These are phyloP conservation scores for Psilopogon haemacephalus DNA, from an alignment of 2,113 vertebrate genomes.

Conservation along the genomic window DNA sequence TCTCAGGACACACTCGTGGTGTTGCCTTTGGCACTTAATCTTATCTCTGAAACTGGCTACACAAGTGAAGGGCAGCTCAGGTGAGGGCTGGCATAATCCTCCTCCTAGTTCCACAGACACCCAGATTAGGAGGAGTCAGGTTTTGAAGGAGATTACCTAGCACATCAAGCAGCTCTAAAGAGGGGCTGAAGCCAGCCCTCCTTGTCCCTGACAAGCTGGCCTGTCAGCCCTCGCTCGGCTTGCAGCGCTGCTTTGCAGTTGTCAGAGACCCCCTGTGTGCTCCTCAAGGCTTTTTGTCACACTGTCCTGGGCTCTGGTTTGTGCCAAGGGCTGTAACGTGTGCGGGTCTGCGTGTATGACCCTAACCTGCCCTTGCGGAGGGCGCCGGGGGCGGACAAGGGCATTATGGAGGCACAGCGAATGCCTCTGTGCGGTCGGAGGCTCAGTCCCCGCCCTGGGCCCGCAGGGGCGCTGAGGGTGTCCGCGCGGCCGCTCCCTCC, in stretches of 20 bases:
- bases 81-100: background rate
- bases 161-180: fast-evolving
- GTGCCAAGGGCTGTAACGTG: too few species aligned
- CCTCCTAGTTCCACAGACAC: too few species aligned
- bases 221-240: background rate
- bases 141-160: too few species aligned
- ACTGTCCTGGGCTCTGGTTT: fast-evolving
- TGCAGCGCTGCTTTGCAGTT: background rate
- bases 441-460: background rate
- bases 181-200: background rate
- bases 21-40: fast-evolving
- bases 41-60: background rate
- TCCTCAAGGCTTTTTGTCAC: background rate
- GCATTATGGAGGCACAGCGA: background rate
- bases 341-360: too few species aligned
- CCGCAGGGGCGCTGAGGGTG: too few species aligned
- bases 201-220: fast-evolving
- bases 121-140: fast-evolving
- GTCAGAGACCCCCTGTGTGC: background rate
- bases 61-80: fast-evolving
- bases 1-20: fast-evolving
- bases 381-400: fast-evolving
- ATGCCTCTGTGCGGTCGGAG: too few species aligned
- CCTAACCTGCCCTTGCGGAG: too few species aligned
- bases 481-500: too few species aligned